Evolutionary conservation across 2,797 vertebrate genomes (phyloP).

Genomic region (Myoxocephalus aenaeus): DNA sequence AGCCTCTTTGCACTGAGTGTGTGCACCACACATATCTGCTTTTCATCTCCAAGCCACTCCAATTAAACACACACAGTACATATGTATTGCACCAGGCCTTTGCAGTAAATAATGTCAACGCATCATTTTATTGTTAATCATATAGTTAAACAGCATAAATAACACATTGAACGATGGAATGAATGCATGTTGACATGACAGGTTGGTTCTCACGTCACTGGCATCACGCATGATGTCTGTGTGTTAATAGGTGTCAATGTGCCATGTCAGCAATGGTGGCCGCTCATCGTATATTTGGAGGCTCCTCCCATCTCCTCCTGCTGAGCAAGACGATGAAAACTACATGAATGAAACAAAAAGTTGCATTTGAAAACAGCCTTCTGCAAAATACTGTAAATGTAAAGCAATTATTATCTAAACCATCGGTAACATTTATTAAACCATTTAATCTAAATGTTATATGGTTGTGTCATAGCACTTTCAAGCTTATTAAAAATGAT

Average conservation of each 20-base stretch:
- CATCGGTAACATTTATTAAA: background rate
- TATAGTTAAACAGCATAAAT: background rate
- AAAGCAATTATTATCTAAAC: background rate
- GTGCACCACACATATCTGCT: background rate
- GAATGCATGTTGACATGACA: background rate
- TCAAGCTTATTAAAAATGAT: background rate
- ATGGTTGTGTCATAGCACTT: background rate
- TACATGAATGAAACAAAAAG: background rate
- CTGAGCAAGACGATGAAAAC: constrained; percentile 1
- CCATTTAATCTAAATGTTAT: background rate
- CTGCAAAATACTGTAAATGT: background rate
- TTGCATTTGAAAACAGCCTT: background rate
- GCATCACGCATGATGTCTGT: constrained; percentile 37
- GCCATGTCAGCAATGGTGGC: background rate
- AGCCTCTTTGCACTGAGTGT: background rate
- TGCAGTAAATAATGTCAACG: background rate
- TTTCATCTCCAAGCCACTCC: background rate
- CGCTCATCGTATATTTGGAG: background rate
- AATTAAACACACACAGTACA: background rate
- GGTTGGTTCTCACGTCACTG: constrained; percentile 15
- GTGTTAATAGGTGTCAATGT: constrained; percentile 22
- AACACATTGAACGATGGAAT: background rate
- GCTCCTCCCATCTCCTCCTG: background rate
- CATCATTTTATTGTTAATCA: background rate
- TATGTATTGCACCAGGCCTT: background rate